These are phyloP conservation scores for Grammomys dolichurus DNA, from an alignment of 2,113 vertebrate species.

Conservation along the genomic window DNA sequence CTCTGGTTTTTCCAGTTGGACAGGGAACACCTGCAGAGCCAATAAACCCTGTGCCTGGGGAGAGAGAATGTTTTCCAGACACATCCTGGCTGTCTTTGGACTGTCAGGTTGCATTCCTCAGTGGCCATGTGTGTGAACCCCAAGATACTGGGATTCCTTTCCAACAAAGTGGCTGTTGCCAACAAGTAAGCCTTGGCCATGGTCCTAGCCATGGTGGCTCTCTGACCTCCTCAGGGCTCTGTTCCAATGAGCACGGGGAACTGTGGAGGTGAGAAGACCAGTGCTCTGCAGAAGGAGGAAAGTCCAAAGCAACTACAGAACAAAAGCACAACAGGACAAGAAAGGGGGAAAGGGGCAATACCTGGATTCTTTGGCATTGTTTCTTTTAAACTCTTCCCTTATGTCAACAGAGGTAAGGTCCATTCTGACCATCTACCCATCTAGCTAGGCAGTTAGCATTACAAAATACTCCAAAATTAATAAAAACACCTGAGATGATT, in stretches of 20 bases:
- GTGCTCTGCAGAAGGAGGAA: background rate
- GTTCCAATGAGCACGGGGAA: background rate
- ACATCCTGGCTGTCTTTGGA: background rate
- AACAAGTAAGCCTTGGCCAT: accelerated
- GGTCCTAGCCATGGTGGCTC: background rate
- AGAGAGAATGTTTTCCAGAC: background rate
- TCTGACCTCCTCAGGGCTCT: background rate
- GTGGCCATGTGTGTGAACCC: background rate
- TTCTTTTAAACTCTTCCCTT: background rate
- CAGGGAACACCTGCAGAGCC: background rate
- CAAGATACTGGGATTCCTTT: background rate
- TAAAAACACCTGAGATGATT: background rate
- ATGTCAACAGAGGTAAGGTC: background rate
- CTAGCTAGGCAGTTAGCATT: background rate
- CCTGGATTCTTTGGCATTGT: background rate
- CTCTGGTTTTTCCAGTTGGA: conserved; percentile 76
- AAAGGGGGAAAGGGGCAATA: accelerated
- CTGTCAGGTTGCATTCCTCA: background rate
- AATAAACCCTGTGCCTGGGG: background rate
- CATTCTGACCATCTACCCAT: accelerated
- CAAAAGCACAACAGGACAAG: background rate
- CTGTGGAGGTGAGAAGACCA: background rate
- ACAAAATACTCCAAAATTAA: background rate
- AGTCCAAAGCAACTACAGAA: background rate
- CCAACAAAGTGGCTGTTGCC: background rate